Conservation (phyloP, 1,140 invertebrate species). For the Euura saliciscinereae region DNA sequence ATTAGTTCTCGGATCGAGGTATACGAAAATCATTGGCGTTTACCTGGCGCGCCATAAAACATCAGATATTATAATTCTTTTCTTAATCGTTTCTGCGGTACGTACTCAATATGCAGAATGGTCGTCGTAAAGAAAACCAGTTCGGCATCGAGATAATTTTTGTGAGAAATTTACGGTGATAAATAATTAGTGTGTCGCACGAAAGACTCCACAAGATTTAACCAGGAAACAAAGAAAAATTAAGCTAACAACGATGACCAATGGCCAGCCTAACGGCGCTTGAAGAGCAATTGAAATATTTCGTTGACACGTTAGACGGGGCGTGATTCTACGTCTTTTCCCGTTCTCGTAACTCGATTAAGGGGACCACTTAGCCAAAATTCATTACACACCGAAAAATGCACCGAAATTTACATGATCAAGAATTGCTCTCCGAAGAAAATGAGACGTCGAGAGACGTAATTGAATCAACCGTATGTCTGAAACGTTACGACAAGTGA, state of each 20-base stretch:
- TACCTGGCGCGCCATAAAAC: too few relatives aligned
- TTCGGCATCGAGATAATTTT: neutral
- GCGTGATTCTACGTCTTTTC: neutral
- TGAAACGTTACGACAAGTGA: too few relatives aligned
- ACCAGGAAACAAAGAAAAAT: too few relatives aligned
- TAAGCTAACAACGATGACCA: neutral
- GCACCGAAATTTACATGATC: too few relatives aligned
- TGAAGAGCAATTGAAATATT: conserved; percentile 1
- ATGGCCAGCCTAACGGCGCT: neutral
- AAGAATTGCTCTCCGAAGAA: too few relatives aligned
- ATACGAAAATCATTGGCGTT: neutral
- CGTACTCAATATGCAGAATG: neutral
- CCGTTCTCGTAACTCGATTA: neutral
- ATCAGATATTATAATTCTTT: neutral
- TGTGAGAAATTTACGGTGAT: neutral
- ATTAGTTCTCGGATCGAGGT: neutral
- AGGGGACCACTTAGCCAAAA: too few relatives aligned
- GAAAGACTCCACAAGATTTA: too few relatives aligned
- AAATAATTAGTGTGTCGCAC: too few relatives aligned
- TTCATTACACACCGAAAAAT: too few relatives aligned
- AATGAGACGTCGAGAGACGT: too few relatives aligned
- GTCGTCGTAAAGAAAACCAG: neutral
- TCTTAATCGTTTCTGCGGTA: neutral
- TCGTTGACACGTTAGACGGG: neutral
- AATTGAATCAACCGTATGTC: too few relatives aligned